Conservation (phyloP, 2,113 vertebrate genomes). For the Salvelinus fontinalis region DNA sequence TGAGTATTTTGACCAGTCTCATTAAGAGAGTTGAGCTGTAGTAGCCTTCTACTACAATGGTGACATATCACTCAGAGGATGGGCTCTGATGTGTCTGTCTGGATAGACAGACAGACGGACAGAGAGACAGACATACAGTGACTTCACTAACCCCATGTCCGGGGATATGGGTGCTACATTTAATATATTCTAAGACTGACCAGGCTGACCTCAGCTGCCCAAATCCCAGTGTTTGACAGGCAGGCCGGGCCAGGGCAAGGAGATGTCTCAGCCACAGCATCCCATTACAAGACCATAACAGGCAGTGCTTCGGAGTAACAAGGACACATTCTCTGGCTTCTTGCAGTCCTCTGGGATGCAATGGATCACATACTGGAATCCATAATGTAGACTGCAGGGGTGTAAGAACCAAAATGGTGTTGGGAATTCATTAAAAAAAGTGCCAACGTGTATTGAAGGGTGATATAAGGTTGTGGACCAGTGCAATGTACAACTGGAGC, state of each 20-base stretch:
- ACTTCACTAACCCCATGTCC: too few relatives aligned
- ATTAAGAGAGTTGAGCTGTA: not conserved
- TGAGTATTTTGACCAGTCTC: not conserved
- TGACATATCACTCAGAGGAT: not conserved
- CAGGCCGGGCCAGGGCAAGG: slow-evolving; percentile 31
- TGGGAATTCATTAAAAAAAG: not conserved
- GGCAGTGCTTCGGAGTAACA: slow-evolving; percentile 55
- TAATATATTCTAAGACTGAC: slow-evolving; percentile 11
- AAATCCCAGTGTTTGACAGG: not conserved
- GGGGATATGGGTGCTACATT: slow-evolving; percentile 13
- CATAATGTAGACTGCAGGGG: slow-evolving; percentile 28
- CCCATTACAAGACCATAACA: slow-evolving; percentile 60
- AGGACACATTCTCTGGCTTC: slow-evolving; percentile 64
- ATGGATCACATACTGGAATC: slow-evolving; percentile 45
- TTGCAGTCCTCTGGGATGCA: slow-evolving; percentile 48
- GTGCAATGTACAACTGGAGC: slow-evolving; percentile 5
- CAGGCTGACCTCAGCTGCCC: slow-evolving; percentile 14
- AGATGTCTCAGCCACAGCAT: slow-evolving; percentile 52
- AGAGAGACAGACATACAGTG: too few relatives aligned
- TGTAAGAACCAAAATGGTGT: not conserved
- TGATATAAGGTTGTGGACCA: not conserved
- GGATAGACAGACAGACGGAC: not conserved
- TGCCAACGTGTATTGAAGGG: not conserved
- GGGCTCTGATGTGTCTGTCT: too few relatives aligned
- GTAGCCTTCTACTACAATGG: not conserved